These are phyloP conservation scores for Sebastes umbrosus DNA, from an alignment of 2,797 vertebrate genomes.

Conservation along the genomic window DNA sequence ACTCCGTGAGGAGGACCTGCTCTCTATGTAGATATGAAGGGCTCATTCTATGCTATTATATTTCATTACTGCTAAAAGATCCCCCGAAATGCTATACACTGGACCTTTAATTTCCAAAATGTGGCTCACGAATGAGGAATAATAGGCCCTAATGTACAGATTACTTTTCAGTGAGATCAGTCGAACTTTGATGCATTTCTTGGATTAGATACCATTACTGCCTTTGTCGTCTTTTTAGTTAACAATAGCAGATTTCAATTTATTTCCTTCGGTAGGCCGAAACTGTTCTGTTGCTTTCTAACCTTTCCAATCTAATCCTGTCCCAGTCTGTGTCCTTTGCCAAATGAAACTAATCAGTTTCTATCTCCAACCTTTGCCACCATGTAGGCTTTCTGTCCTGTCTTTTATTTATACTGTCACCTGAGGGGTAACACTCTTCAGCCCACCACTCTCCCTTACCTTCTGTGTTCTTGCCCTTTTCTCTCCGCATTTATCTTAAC, in stretches of 20 bases:
- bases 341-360: slow-evolving; percentile 43
- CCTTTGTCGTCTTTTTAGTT: neutral
- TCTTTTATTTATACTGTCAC: slow-evolving; percentile 25
- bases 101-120: neutral
- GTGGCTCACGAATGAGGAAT: neutral
- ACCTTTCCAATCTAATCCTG: neutral
- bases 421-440: neutral
- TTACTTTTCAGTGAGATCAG: neutral
- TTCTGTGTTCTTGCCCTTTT: slow-evolving; percentile 1
- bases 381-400: neutral
- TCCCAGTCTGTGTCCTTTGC: slow-evolving; percentile 33
- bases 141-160: neutral
- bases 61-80: neutral
- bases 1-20: neutral
- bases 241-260: neutral
- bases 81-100: neutral
- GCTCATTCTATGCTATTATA: neutral
- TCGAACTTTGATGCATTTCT: neutral
- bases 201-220: neutral
- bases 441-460: neutral
- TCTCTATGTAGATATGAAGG: neutral
- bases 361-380: slow-evolving; percentile 6
- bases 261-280: neutral
- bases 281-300: neutral
- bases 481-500: slow-evolving; percentile 7